Evolutionary conservation across 2,797 vertebrate genomes (phyloP), one percentile per base, ranked within the genome.

Genomic region (Adelosebastes latens): DNA sequence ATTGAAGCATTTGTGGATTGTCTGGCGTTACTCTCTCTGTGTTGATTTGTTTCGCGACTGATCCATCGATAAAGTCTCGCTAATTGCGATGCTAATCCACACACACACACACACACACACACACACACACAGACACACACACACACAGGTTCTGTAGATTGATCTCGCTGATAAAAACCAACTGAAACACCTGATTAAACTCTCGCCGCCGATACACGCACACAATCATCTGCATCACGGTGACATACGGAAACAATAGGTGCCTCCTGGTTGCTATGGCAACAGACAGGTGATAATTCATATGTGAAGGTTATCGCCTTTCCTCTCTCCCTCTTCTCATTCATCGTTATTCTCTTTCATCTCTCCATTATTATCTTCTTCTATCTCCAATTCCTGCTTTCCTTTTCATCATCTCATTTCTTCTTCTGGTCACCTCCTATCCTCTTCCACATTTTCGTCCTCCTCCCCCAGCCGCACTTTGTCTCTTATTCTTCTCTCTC

Each of bases 31-130:
- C 87, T 85, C 67, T 80, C 49, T 78, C 56, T 60, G 61, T 80
- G 56, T 31, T 82, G 82, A 75, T 78, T 83, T 63, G 63, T 63
- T 64, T 65, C 67, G 59, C 4, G 5, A 61, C 46, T 75, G 77
- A 85, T 82, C 61, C 49, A 84, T 88, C 20, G 11, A 85, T 87
- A 77, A 87, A 68, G 71, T 58, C 56, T 65, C 24, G 34, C 67
- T 80, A 72, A 85, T 80, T 71, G 52, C 16, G 27, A 31, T 39
- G 66, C 36, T 72, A 72, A 86, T 70, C 64, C 62, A 52, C 8
- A 39, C 29, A 2, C 27, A 18, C 31, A 59, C 59, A 36, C 12
- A 29, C 46, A 42, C 25, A 20, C 61, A 34, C 64, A 27, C 22
- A 32, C 70, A 39, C 36, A 61, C 58, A 59, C 62, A 64, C 55